phyloP scores from a whole-genome alignment of 1,140 invertebrate genomes.

The Calosoma granatense region DNA sequence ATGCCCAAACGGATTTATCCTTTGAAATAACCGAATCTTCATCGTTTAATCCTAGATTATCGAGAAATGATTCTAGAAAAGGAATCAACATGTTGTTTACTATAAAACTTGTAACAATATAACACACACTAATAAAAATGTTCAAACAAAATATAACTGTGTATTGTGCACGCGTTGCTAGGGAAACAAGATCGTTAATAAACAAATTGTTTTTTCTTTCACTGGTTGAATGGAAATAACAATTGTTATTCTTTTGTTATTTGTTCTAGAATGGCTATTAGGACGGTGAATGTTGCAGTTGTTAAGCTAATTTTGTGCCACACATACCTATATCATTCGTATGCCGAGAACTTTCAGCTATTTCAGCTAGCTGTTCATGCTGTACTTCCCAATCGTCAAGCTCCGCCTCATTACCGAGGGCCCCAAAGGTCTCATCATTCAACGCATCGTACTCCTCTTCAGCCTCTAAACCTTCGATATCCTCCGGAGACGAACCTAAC shows the following conservation, averaged over 20 bases:
- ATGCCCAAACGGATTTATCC: neutral
- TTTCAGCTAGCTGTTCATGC: conserved; percentile 54
- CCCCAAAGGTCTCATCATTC: conserved; percentile 84
- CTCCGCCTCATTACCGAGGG: conserved; percentile 41
- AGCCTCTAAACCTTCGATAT: conserved; percentile 50
- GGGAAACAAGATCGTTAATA: too few relatives aligned
- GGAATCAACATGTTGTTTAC: too few relatives aligned
- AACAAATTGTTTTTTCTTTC: too few relatives aligned
- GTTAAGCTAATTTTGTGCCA: neutral
- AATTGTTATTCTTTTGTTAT: too few relatives aligned
- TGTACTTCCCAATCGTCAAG: conserved; percentile 63
- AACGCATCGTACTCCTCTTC: conserved; percentile 80
- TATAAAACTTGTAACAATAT: too few relatives aligned
- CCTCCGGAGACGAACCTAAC: conserved; percentile 30
- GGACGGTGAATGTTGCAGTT: neutral
- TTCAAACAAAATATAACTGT: too few relatives aligned
- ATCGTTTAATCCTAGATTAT: neutral
- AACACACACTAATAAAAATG: too few relatives aligned
- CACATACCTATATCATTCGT: conserved; percentile 30
- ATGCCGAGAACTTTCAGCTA: conserved; percentile 41
- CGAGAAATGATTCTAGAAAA: neutral
- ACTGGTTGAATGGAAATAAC: too few relatives aligned
- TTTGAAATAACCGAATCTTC: neutral
- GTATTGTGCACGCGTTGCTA: too few relatives aligned
- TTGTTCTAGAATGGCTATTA: too few relatives aligned